Base-by-base conservation (phyloP, 1,140 invertebrate genomes). In the Plutomurus gul region DNA sequence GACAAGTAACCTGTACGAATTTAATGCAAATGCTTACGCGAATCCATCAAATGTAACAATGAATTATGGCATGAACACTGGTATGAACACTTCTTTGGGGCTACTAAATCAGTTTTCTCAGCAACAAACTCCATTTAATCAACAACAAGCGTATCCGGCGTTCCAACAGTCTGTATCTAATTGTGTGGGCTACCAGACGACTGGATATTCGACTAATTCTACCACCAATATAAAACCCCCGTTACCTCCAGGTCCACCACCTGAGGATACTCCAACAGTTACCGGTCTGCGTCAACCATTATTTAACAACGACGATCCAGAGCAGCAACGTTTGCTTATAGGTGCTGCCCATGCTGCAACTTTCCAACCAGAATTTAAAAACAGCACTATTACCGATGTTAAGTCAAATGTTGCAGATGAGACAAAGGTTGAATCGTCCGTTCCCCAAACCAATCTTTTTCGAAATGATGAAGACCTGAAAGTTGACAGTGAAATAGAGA, bases 221-320 rank as follows among this genome's bases (percentile, higher is more conserved):
- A 46, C 40, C n/a, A 20, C 30, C 13, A 70, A 46, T 8, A 8
- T 47, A 4, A 25, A 76, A 30, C 75, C 75, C 20, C 75, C 79
- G 2, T 37, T 77, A 7, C 79, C 79, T 5, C 79, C 79, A 4
- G 75, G 75, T 25, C 79, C 79, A 5, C 75, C 75, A 4, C 75
- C 75, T 3, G 56, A 60, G 8, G 79, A 80, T 18, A 37, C 25
- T 39, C 22, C 27, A 49, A 7, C 77, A 3, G 56, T 65, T 1
- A 33, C 56, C 18, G 25, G 56, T n/a, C 16, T 65, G 27, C 1
- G 56, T 11, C 56, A 65, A 18, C 56, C 56, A 16, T 30, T 65
- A n/a, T 65, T 65, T 65, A 65, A 65, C 16, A 65, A 65, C 16
- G 36, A 65, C 18, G 27, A 65, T 33, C 56, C 56, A n/a, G 56